Conservation (phyloP, 2,797 vertebrate genomes). For the Lacerta viridis region DNA sequence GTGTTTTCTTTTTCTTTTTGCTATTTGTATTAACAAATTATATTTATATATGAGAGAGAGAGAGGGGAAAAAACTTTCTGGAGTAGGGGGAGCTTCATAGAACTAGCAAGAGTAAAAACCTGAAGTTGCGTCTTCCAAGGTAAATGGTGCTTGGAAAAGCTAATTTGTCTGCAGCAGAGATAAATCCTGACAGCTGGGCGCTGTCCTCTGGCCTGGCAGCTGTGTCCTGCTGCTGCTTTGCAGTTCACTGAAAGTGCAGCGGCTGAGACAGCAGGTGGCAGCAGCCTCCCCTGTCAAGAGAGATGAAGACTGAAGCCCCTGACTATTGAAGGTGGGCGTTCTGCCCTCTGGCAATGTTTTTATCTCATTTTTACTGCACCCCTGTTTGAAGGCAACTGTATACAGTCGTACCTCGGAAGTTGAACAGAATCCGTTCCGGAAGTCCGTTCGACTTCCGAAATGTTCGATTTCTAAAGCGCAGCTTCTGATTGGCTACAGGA, state of each 20-base stretch:
- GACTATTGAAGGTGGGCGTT: neutral
- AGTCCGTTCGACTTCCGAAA: no score
- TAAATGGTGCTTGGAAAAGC: constrained; percentile 9
- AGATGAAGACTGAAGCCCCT: constrained; percentile 1
- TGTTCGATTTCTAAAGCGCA: no score
- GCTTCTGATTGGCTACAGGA: no score
- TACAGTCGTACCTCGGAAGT: no score
- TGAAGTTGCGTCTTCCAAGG: neutral
- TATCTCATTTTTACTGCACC: constrained; percentile 13
- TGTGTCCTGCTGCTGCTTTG: neutral
- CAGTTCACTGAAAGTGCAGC: constrained; percentile 32
- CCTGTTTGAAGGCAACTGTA: neutral
- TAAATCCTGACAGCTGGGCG: constrained; percentile 8
- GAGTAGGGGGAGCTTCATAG: constrained; percentile 42
- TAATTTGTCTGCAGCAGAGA: constrained; percentile 2
- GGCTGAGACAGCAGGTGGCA: constrained; percentile 68
- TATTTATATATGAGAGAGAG: neutral
- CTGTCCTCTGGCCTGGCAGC: constrained; percentile 5
- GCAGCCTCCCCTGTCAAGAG: constrained; percentile 61
- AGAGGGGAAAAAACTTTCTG: neutral
- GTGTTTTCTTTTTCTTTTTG: no score
- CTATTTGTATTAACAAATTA: no score
- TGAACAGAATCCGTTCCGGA: no score
- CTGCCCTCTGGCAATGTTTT: constrained; percentile 19
- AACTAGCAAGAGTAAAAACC: constrained; percentile 31